Evolutionary conservation across 2,888 invertebrate genomes (phyloP).

Genomic region (Cheilosia vulpina): DNA sequence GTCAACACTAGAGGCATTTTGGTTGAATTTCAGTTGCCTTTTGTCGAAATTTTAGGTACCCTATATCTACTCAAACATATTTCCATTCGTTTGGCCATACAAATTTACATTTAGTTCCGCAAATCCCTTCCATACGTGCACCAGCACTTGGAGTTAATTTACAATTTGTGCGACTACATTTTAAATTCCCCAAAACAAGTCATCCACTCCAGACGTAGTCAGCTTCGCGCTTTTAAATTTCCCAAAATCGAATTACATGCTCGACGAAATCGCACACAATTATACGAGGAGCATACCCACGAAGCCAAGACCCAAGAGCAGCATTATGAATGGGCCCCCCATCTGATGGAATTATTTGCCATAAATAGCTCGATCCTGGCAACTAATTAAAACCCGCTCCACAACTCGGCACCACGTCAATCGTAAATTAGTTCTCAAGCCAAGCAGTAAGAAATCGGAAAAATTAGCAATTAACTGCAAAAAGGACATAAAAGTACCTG

Average conservation of each 20-base stretch:
- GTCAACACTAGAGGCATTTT: no score
- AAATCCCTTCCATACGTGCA: no score
- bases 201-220: slow-evolving; percentile 8
- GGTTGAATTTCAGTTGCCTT: no score
- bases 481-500: slow-evolving; percentile 63
- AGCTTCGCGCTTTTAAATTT: slow-evolving; percentile 22
- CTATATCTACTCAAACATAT: no score
- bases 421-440: slow-evolving; percentile 60
- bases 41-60: no score
- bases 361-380: slow-evolving; percentile 73
- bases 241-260: slow-evolving; percentile 62
- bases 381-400: slow-evolving; percentile 72
- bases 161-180: background rate
- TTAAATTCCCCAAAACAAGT: slow-evolving; percentile 53
- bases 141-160: background rate
- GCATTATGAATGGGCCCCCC: slow-evolving; percentile 65
- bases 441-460: slow-evolving; percentile 65
- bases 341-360: slow-evolving; percentile 66
- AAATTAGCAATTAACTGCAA: slow-evolving; percentile 73
- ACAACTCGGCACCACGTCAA: slow-evolving; percentile 44
- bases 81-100: no score
- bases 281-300: slow-evolving; percentile 5
- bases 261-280: slow-evolving; percentile 52
- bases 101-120: no score
- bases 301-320: background rate